Percentiles rank a stretch among this genome's conserved stretches.
phyloP scores from a whole-genome alignment of 1,140 invertebrate species.

The Vanessa atalanta region DNA sequence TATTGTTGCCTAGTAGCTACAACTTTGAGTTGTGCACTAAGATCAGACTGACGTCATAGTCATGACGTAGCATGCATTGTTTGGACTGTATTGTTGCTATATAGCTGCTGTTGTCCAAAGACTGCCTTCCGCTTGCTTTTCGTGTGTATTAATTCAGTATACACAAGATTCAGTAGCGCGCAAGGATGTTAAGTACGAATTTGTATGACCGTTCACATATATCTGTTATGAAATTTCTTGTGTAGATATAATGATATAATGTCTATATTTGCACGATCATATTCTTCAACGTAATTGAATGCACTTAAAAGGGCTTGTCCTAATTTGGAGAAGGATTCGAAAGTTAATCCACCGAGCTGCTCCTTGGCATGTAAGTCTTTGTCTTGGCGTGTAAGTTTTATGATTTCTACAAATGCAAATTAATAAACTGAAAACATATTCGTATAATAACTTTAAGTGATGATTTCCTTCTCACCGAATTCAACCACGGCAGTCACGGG shows the following conservation, averaged over 20 bases:
- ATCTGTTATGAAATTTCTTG: background rate
- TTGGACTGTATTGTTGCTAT: conserved; percentile 42
- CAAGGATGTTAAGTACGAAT: background rate
- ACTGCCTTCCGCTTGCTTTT: conserved; percentile 37
- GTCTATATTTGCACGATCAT: no score
- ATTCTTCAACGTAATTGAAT: no score
- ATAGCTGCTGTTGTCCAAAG: conserved; percentile 39
- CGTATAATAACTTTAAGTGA: no score
- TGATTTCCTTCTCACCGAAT: no score
- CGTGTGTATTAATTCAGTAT: conserved; percentile 35
- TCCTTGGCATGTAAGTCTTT: no score
- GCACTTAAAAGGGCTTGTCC: no score
- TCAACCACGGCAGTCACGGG: no score
- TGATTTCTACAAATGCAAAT: no score
- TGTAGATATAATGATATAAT: background rate
- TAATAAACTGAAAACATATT: no score
- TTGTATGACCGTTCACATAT: background rate
- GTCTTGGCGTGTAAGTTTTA: no score
- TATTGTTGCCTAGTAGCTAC: background rate
- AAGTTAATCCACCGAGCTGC: no score
- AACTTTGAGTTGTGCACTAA: conserved; percentile 19
- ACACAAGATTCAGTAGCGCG: conserved; percentile 11
- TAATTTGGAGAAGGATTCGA: no score
- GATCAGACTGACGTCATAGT: conserved; percentile 38
- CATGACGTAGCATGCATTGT: conserved; percentile 46